phyloP scores from a whole-genome alignment of 2,113 vertebrate species.

The Coptodon rendalli region DNA sequence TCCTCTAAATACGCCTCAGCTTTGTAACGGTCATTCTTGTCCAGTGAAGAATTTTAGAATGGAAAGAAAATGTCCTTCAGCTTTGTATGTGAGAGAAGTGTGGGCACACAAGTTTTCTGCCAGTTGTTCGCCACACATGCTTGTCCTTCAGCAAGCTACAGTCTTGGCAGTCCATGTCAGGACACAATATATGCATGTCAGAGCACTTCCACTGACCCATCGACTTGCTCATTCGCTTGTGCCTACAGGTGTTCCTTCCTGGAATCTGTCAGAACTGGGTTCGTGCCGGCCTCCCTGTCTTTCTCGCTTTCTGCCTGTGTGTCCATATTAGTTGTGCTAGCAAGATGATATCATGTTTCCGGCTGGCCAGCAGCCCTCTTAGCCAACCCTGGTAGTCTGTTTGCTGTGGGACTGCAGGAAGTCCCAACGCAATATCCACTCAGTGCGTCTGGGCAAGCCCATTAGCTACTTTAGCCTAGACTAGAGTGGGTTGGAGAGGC shows the following conservation, averaged over 20 bases:
- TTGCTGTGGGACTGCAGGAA: conserved; percentile 64
- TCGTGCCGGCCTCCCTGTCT: not conserved
- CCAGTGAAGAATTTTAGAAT: not conserved
- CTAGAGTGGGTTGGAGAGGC: conserved; percentile 50
- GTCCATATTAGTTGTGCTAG: conserved; percentile 20
- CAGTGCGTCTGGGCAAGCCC: conserved; percentile 62
- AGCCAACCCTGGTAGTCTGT: conserved; percentile 49
- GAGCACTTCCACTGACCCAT: not conserved
- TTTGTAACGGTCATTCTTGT: not conserved
- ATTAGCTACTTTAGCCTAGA: conserved; percentile 64
- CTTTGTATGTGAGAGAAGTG: not conserved
- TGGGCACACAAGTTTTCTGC: not conserved
- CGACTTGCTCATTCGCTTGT: not conserved
- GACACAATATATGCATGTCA: not conserved
- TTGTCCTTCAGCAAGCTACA: not conserved
- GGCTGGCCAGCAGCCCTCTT: conserved; percentile 50
- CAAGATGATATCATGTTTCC: conserved; percentile 64
- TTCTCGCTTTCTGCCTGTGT: not conserved
- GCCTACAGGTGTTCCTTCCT: not conserved
- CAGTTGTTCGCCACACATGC: not conserved
- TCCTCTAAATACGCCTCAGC: not conserved
- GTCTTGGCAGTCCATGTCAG: not conserved
- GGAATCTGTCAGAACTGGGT: not conserved
- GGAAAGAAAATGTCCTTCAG: not conserved
- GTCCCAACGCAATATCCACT: conserved; percentile 74